phyloP scores from a whole-genome alignment of 2,113 vertebrate genomes.

The Caranx ignobilis region DNA sequence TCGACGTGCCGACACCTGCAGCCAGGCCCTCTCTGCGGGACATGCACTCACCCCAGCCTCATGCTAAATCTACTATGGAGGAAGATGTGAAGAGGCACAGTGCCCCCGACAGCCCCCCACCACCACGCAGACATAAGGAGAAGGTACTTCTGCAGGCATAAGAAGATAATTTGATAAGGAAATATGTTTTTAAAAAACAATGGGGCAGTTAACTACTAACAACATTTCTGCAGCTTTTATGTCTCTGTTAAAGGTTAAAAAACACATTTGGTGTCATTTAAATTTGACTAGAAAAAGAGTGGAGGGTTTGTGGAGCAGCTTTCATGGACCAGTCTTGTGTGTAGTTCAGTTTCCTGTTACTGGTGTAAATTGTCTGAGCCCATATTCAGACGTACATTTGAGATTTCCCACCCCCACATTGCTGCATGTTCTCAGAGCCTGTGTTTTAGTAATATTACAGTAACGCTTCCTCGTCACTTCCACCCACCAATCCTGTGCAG shows the following conservation, averaged over 20 bases:
- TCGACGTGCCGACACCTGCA: constrained; percentile 85
- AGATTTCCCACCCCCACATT: not conserved
- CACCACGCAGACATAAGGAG: constrained; percentile 86
- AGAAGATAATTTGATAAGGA: not conserved
- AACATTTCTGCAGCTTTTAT: not conserved
- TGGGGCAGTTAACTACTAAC: not conserved
- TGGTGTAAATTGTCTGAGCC: no score
- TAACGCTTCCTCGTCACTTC: not conserved
- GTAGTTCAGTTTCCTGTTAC: no score
- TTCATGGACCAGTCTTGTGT: no score
- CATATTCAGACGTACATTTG: not conserved
- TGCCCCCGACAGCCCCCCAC: constrained; percentile 89
- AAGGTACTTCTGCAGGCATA: constrained; percentile 84
- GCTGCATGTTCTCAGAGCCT: not conserved
- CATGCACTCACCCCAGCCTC: constrained; percentile 91
- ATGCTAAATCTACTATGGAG: constrained; percentile 92
- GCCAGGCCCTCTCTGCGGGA: constrained; percentile 92
- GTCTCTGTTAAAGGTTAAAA: not conserved
- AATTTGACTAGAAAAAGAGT: not conserved
- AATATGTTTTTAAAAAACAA: not conserved
- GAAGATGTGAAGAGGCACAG: constrained; percentile 95
- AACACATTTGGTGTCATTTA: not conserved
- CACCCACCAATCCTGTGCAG: constrained; percentile 7
- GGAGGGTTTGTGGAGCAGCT: no score
- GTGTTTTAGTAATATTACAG: not conserved